phyloP scores from a whole-genome alignment of 2,113 vertebrate species.

The Nothocercus nigrocapillus region DNA sequence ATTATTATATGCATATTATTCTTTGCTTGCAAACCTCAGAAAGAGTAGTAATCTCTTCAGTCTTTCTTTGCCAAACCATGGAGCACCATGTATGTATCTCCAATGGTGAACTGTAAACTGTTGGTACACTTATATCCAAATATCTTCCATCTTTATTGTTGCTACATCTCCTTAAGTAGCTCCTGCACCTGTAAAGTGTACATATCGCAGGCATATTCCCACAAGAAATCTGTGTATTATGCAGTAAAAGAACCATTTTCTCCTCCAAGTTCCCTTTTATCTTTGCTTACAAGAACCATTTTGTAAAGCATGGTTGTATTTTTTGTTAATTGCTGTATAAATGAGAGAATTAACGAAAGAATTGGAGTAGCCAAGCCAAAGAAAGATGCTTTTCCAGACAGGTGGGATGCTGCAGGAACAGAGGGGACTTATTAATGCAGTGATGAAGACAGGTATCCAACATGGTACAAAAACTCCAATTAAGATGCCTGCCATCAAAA shows the following conservation, averaged over 20 bases:
- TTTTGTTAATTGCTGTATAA: constrained; percentile 81
- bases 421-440: constrained; percentile 74
- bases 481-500: constrained; percentile 78
- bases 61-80: background rate
- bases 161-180: background rate
- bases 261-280: constrained; percentile 6
- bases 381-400: constrained; percentile 77
- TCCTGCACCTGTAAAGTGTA: background rate
- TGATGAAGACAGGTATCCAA: constrained; percentile 78
- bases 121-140: background rate
- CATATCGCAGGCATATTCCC: background rate
- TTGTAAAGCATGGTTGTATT: constrained; percentile 77
- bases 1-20: rapidly evolving
- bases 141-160: background rate
- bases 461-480: constrained; percentile 76
- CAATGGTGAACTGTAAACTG: background rate
- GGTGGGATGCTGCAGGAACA: constrained; percentile 76
- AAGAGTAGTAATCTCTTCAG: background rate
- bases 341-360: constrained; percentile 82
- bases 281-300: constrained; percentile 75
- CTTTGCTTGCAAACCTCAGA: background rate
- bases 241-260: background rate
- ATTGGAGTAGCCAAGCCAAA: constrained; percentile 80
- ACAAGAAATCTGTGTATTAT: background rate
- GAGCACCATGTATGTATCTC: background rate